Conservation (phyloP, 2,888 invertebrate species). For the Polyommatus icarus region DNA sequence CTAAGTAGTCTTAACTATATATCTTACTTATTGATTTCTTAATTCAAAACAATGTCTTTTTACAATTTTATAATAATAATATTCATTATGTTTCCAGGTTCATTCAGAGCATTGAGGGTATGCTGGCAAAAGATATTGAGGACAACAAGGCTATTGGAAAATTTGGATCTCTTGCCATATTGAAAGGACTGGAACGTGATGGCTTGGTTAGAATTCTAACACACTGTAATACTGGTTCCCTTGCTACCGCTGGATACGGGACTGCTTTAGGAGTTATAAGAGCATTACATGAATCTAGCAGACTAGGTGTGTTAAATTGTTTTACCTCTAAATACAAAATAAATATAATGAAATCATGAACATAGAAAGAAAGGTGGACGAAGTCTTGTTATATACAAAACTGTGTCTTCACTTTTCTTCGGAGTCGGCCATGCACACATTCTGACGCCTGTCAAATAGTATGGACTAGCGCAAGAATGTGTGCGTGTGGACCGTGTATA, state of each 20-base stretch:
- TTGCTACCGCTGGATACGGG: slow-evolving; percentile 98
- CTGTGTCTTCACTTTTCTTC: no score
- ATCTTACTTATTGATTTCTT: neutral
- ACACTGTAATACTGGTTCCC: slow-evolving; percentile 98
- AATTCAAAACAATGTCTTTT: neutral
- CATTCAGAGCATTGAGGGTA: slow-evolving; percentile 86
- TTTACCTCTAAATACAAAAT: neutral
- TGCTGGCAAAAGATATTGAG: slow-evolving; percentile 91
- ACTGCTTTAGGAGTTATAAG: slow-evolving; percentile 98
- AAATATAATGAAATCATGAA: no score
- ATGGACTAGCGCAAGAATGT: no score
- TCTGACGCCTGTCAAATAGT: no score
- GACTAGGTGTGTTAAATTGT: slow-evolving; percentile 81
- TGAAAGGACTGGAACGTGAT: slow-evolving; percentile 80
- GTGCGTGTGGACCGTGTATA: no score
- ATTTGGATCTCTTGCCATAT: slow-evolving; percentile 89
- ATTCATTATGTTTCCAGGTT: slow-evolving; percentile 80
- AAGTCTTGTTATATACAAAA: no score
- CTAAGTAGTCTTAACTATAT: no score
- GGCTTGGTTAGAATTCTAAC: slow-evolving; percentile 89
- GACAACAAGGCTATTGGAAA: slow-evolving; percentile 94
- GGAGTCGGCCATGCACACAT: no score
- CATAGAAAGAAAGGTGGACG: no score
- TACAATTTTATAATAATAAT: neutral
- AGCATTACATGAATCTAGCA: slow-evolving; percentile 85